A percentile compares a stretch with the other conserved stretches of the same genome.
Evolutionary conservation across 2,797 vertebrate species (phyloP).

Genomic region (Trematomus bernacchii): DNA sequence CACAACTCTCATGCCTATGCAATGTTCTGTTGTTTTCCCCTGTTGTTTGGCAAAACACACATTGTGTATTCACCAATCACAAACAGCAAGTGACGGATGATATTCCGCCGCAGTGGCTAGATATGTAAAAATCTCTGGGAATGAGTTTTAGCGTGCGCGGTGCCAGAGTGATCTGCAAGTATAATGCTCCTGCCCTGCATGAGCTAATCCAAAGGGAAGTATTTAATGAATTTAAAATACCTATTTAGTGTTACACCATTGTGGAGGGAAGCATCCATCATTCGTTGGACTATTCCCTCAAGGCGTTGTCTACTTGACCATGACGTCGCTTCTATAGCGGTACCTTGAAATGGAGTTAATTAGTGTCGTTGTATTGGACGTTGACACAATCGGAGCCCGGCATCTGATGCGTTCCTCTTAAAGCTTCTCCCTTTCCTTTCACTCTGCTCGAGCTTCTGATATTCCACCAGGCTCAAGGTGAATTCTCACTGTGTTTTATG

Average conservation of each 20-base stretch:
- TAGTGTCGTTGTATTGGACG: constrained; percentile 40
- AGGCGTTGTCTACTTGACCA: constrained; percentile 43
- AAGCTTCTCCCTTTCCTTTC: neutral
- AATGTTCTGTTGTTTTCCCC: constrained; percentile 56
- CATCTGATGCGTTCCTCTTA: constrained; percentile 30
- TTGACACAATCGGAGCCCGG: constrained; percentile 28
- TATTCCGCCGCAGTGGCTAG: constrained; percentile 69
- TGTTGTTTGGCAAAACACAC: constrained; percentile 50
- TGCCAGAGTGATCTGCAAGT: constrained; percentile 77
- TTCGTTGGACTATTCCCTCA: constrained; percentile 51
- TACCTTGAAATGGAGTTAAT: constrained; percentile 52
- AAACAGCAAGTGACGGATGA: constrained; percentile 72
- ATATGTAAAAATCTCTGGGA: constrained; percentile 63
- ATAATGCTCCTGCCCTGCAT: constrained; percentile 61
- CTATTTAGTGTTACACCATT: constrained; percentile 61
- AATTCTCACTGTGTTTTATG: constrained; percentile 57
- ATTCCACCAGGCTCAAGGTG: constrained; percentile 35
- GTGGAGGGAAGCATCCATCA: constrained; percentile 64
- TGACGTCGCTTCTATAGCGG: constrained; percentile 31
- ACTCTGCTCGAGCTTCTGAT: neutral
- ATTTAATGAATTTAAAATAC: constrained; percentile 74
- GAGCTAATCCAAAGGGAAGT: constrained; percentile 62
- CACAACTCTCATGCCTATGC: constrained; percentile 48
- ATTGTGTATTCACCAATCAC: constrained; percentile 69
- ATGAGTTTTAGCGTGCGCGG: constrained; percentile 49